Evolutionary conservation across 2,888 invertebrate species (phyloP).

Genomic region (Caenorhabditis doughertyi): DNA sequence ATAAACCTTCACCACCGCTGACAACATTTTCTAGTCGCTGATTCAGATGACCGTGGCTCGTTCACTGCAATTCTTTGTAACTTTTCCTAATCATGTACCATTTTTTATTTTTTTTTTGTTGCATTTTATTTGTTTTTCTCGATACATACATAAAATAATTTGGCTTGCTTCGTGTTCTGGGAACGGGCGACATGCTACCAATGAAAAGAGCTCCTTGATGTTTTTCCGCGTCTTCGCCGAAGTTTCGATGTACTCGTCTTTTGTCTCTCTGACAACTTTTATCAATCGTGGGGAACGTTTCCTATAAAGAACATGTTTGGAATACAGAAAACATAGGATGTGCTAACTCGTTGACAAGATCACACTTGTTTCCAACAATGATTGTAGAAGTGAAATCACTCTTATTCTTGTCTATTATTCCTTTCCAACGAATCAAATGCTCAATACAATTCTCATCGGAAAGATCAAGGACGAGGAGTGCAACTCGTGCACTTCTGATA

Average conservation of each 20-base stretch:
- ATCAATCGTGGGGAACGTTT: slow-evolving; percentile 35
- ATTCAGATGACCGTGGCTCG: slow-evolving; percentile 40
- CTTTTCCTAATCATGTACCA: slow-evolving; percentile 32
- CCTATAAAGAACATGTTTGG: slow-evolving; percentile 27
- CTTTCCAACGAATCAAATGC: slow-evolving; percentile 65
- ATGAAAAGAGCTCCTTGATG: slow-evolving; percentile 70
- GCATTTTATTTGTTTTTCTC: background rate
- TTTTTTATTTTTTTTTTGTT: background rate
- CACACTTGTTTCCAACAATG: slow-evolving; percentile 70
- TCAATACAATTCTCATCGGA: slow-evolving; percentile 64
- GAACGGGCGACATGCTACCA: slow-evolving; percentile 58
- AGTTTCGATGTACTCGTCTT: slow-evolving; percentile 70
- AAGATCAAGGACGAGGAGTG: slow-evolving; percentile 71
- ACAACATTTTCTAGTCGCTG: slow-evolving; percentile 30
- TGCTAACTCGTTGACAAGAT: slow-evolving; percentile 57
- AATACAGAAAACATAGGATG: too few species aligned
- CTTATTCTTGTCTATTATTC: slow-evolving; percentile 63
- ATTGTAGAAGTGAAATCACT: slow-evolving; percentile 61
- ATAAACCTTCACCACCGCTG: background rate
- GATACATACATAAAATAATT: slow-evolving; percentile 47
- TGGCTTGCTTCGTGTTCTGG: slow-evolving; percentile 55
- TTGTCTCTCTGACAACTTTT: slow-evolving; percentile 52
- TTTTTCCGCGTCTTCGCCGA: slow-evolving; percentile 77
- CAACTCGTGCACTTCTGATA: slow-evolving; percentile 69
- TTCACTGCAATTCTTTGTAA: slow-evolving; percentile 48